Evolutionary conservation across 2,113 vertebrate species (phyloP).

Genomic region (Elachura formosa): DNA sequence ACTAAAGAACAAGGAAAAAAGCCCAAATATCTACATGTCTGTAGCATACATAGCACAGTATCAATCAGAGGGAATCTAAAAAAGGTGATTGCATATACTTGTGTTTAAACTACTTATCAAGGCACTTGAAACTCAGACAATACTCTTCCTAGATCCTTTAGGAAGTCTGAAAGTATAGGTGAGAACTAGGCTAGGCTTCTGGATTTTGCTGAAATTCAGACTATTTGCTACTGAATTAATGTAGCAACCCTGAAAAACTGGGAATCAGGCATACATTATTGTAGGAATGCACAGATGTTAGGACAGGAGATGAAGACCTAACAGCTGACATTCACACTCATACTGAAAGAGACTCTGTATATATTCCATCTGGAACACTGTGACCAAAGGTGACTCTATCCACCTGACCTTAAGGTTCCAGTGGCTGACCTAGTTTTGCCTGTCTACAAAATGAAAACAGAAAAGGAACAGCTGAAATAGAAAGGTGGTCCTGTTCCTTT

Average conservation of each 20-base stretch:
- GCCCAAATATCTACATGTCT: neutral
- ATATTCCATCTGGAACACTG: neutral
- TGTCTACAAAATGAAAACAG: neutral
- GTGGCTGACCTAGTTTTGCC: constrained; percentile 5
- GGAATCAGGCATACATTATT: neutral
- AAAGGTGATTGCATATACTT: neutral
- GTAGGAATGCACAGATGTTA: neutral
- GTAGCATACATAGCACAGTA: neutral
- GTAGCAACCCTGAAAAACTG: neutral
- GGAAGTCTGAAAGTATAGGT: neutral
- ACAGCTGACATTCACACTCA: neutral
- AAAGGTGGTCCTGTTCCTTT: neutral
- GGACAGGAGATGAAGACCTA: neutral
- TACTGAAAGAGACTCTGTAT: neutral
- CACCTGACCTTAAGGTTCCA: neutral
- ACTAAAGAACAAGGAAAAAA: neutral
- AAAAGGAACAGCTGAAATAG: neutral
- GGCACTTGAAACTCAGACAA: neutral
- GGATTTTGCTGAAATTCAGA: neutral
- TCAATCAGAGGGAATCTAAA: neutral
- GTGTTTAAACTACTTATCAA: neutral
- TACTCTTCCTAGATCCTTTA: neutral
- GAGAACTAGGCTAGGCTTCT: neutral
- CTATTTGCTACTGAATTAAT: neutral
- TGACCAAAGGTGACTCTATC: neutral